Conservation (phyloP, 1,140 invertebrate species). For the Melipona quadrifasciata region DNA sequence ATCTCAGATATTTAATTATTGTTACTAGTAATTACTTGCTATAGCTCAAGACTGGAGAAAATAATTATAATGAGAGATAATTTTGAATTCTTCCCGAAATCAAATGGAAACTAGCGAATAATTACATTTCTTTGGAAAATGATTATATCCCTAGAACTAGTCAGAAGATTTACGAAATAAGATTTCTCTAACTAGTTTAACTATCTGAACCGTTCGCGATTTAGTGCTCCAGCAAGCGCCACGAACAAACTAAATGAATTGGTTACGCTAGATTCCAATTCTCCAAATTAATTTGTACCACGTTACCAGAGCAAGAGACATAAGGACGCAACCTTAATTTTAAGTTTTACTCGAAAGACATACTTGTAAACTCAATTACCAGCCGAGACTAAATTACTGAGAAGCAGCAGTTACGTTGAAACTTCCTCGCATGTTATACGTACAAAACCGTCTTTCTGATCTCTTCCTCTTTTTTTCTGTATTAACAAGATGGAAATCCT, state of each 20-base stretch:
- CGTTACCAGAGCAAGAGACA: background rate
- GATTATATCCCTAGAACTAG: too few species aligned
- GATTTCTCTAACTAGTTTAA: too few species aligned
- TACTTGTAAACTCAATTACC: slow-evolving; percentile 14
- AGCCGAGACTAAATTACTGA: background rate
- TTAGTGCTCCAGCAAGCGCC: background rate
- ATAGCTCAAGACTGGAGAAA: too few species aligned
- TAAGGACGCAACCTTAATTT: background rate
- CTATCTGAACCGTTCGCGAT: background rate
- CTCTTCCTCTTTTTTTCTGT: background rate
- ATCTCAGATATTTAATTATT: too few species aligned
- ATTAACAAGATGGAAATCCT: background rate
- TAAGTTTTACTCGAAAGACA: slow-evolving; percentile 1
- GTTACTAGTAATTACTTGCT: too few species aligned
- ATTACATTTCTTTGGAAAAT: too few species aligned
- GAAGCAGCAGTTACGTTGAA: background rate
- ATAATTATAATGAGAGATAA: too few species aligned
- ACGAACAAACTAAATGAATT: background rate
- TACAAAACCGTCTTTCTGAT: background rate
- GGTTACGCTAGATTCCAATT: background rate
- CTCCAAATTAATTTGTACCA: slow-evolving; percentile 3
- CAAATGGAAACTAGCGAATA: too few species aligned
- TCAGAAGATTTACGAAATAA: too few species aligned
- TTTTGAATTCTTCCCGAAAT: too few species aligned
- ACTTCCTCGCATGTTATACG: background rate